These are phyloP conservation scores for Macrophya alboannulata DNA, from an alignment of 2,888 invertebrate genomes.

Conservation along the genomic window DNA sequence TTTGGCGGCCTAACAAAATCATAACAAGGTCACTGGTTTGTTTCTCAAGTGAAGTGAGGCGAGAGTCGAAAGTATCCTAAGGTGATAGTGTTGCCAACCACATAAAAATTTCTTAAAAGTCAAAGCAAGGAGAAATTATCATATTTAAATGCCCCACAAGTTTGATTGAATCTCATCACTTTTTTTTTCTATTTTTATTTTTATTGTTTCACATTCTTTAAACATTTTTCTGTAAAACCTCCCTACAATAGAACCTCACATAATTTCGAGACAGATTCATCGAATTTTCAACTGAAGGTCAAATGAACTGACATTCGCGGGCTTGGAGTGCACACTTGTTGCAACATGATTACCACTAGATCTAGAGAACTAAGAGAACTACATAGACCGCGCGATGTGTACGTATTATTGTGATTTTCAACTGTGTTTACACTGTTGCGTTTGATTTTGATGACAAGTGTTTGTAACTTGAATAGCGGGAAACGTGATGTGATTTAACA, in stretches of 20 bases:
- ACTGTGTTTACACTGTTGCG: not conserved
- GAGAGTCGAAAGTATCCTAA: not conserved
- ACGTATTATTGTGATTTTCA: not conserved
- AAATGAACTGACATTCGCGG: not conserved
- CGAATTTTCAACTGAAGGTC: not conserved
- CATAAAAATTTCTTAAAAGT: not conserved
- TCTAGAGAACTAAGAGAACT: not conserved
- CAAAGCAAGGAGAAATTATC: not conserved
- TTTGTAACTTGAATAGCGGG: not conserved
- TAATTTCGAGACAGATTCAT: not conserved
- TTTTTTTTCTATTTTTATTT: not conserved
- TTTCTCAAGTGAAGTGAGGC: not conserved
- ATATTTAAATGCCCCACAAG: not conserved
- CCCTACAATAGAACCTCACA: not conserved
- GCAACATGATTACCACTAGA: not conserved
- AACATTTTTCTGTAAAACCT: not conserved
- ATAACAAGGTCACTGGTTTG: not conserved
- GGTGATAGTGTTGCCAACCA: not conserved
- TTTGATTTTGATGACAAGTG: not conserved
- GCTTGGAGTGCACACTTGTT: not conserved
- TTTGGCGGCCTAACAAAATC: conserved; percentile 3
- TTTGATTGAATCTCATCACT: not conserved
- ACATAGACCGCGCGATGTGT: not conserved
- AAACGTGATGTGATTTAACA: not conserved
- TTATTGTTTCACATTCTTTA: too few species aligned